Conservation (phyloP, 2,797 vertebrate genomes). For the Phylloscopus collybita region DNA sequence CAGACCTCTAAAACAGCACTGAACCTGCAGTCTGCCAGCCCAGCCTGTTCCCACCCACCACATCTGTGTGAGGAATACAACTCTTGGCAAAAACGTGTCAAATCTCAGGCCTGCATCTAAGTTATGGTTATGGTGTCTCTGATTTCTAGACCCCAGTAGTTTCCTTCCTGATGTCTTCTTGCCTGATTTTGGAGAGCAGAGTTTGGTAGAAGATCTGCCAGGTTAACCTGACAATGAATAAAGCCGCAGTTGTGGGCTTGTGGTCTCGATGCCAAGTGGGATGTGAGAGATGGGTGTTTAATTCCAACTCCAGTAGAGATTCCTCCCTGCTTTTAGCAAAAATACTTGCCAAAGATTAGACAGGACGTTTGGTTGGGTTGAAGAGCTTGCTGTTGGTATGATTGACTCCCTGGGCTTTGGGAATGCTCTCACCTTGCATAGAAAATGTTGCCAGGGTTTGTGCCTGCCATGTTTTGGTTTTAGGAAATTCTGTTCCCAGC, state of each 20-base stretch:
- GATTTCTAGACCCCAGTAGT: background rate
- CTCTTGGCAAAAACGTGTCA: background rate
- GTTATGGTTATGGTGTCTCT: background rate
- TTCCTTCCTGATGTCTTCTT: background rate
- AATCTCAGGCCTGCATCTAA: background rate
- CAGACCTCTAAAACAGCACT: background rate
- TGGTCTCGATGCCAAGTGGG: background rate
- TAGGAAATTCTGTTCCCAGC: too few species aligned
- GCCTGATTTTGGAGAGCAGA: background rate
- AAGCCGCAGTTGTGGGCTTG: background rate
- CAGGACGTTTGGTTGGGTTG: background rate
- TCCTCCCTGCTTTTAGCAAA: background rate
- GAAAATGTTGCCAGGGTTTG: too few species aligned
- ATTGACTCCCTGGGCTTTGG: background rate
- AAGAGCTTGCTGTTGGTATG: background rate
- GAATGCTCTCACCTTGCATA: background rate
- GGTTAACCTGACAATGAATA: background rate
- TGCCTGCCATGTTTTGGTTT: too few species aligned
- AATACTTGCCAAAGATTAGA: background rate
- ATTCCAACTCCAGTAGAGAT: background rate
- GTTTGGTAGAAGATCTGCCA: background rate
- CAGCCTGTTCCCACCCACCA: background rate
- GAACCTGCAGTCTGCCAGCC: background rate
- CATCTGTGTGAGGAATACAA: background rate
- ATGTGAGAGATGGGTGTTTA: background rate